phyloP scores from a whole-genome alignment of 2,113 vertebrate genomes.

The Canis aureus region DNA sequence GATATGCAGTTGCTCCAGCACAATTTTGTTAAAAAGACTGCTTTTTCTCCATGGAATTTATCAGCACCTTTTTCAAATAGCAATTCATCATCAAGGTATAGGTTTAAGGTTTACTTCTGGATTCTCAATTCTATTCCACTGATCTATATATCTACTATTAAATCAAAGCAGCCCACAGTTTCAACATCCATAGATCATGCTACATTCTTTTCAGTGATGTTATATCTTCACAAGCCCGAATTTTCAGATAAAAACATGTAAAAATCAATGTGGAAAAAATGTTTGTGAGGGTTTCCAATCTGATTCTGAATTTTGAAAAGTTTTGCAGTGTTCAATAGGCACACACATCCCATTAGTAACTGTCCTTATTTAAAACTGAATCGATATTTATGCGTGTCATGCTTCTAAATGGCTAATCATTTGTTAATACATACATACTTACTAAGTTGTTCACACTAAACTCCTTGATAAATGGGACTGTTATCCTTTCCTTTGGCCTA shows the following conservation, averaged over 20 bases:
- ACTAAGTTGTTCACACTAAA: not conserved
- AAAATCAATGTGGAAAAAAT: not conserved
- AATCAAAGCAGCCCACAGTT: constrained; percentile 19
- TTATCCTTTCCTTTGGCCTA: not conserved
- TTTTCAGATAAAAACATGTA: not conserved
- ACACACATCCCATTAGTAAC: not conserved
- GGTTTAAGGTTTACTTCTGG: not conserved
- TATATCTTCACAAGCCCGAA: not conserved
- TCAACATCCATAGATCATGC: not conserved
- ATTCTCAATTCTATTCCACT: not conserved
- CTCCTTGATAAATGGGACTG: not conserved
- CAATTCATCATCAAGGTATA: not conserved
- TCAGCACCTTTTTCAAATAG: not conserved
- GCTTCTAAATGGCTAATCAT: not conserved
- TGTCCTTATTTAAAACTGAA: not conserved
- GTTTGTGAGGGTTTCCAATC: not conserved
- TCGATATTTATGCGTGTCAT: not conserved
- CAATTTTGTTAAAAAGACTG: not conserved
- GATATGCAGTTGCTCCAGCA: not conserved
- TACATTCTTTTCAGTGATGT: not conserved
- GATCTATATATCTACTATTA: not conserved
- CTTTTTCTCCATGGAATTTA: not conserved
- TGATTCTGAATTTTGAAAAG: not conserved
- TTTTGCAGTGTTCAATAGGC: not conserved
- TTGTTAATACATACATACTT: not conserved